These are phyloP conservation scores for Drosophila atripex DNA, from an alignment of 2,888 invertebrate species.

Conservation along the genomic window DNA sequence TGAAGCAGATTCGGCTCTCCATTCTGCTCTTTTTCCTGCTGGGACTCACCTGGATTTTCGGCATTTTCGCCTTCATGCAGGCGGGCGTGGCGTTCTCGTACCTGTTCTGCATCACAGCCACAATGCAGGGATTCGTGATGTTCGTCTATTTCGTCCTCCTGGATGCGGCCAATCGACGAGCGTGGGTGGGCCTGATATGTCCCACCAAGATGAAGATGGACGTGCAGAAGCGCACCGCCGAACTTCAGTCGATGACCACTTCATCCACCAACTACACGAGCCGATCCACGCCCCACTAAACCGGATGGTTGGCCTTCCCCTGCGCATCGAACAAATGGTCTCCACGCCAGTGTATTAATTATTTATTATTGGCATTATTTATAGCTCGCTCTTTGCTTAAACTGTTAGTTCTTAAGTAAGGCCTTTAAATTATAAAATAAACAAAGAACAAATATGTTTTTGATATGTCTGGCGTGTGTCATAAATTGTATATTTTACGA, in stretches of 20 bases:
- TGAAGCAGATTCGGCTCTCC: conserved; percentile 85
- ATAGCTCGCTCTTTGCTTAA: conserved; percentile 4
- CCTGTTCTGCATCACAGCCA: conserved; percentile 86
- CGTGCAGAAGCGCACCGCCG: conserved; percentile 34
- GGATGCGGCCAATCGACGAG: conserved; percentile 84
- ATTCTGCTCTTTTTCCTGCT: conserved; percentile 86
- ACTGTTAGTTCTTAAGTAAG: background rate
- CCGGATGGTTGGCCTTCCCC: too few relatives aligned
- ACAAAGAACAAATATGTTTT: conserved; percentile 3
- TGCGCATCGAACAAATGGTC: conserved; percentile 52
- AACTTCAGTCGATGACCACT: conserved; percentile 48
- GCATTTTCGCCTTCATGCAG: conserved; percentile 85
- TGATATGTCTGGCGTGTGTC: background rate
- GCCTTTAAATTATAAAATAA: conserved; percentile 1
- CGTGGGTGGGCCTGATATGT: conserved; percentile 33
- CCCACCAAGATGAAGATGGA: conserved; percentile 39
- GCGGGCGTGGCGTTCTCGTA: conserved; percentile 85
- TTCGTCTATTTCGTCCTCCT: conserved; percentile 86
- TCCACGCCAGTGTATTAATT: conserved; percentile 18
- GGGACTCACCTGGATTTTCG: conserved; percentile 87
- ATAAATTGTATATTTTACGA: conserved; percentile 2
- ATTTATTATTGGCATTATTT: conserved; percentile 25
- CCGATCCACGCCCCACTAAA: conserved; percentile 4
- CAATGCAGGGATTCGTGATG: conserved; percentile 86
- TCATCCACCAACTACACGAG: conserved; percentile 37